Base-by-base conservation (phyloP, 1,140 invertebrate species). In the Condylostylus longicornis region DNA sequence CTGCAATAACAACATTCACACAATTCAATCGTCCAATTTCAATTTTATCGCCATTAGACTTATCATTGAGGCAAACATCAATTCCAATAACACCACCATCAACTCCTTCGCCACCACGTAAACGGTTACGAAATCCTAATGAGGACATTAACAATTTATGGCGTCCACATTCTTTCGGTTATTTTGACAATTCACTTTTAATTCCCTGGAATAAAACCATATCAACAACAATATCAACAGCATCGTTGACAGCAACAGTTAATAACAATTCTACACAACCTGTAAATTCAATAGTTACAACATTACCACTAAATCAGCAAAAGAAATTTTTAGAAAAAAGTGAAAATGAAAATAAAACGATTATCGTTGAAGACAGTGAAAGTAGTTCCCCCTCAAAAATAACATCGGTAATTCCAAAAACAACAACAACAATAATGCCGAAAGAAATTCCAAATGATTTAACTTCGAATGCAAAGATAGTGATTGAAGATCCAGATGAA, bases 51-150 rank as follows among this genome's bases (percentile, higher is more conserved):
- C 70, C 70, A 6, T 48, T 72, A 15, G 70, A 72, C 41, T 49
- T 72, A 13, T 71, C 69, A 18, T 39, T 70, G 5, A 66, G 70
- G 7, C 43, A 53, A 42, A 50, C 62, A 21, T 60, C 59, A 10
- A 60, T 61, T 41, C 67, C 70, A 31, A 72, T 72, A 33, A 72
- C 70, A 17, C 70, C 70, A 14, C 70, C 70, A n/a, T 70, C 69
- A 37, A 72, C 70, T 13, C 70, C 70, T 6, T 70, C 70, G 22
- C 69, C 68, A 4, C 45, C 54, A 1, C 56, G 65, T 38, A 70
- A 69, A 55, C 54, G 65, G 43, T 61, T 64, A 53, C 44, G 50
- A 63, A 58, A 56, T 46, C 48, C 42, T 41, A 28, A 42, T 13
- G 62, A 64, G 29, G 61, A 65, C 37, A 54, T 49, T 35, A 68